A percentile compares a stretch with the other conserved stretches of the same genome.
phyloP scores from a whole-genome alignment of 2,113 vertebrate species.

The Acanthochromis polyacanthus region DNA sequence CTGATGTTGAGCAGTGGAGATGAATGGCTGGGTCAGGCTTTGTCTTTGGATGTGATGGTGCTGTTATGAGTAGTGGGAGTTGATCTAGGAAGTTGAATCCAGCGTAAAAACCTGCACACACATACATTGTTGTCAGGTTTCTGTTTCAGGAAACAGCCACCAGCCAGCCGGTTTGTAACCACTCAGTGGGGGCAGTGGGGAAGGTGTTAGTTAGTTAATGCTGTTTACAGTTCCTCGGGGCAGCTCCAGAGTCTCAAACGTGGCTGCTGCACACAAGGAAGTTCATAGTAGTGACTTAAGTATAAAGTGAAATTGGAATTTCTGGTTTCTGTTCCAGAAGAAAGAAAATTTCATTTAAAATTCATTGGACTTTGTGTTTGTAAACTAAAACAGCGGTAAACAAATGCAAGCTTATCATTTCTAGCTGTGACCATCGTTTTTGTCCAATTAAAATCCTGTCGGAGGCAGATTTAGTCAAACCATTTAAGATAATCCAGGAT shows the following conservation, averaged over 20 bases:
- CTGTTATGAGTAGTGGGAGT: conserved; percentile 42
- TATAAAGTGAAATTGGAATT: background rate
- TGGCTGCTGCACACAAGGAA: background rate
- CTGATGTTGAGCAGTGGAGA: conserved; percentile 17
- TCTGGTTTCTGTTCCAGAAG: background rate
- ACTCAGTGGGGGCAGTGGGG: background rate
- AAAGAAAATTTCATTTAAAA: background rate
- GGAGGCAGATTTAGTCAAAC: no score
- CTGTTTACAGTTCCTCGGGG: conserved; percentile 60
- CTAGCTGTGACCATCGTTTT: no score
- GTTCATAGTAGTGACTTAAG: background rate
- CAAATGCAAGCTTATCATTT: no score
- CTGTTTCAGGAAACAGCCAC: conserved; percentile 41
- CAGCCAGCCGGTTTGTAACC: conserved; percentile 48
- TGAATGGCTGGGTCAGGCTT: conserved; percentile 35
- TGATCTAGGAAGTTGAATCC: conserved; percentile 37
- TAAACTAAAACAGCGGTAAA: no score
- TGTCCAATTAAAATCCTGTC: no score
- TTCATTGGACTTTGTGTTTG: background rate
- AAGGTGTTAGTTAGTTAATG: conserved; percentile 51
- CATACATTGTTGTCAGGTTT: conserved; percentile 24
- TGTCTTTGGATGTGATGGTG: conserved; percentile 40
- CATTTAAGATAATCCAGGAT: no score
- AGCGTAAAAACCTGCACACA: conserved; percentile 6
- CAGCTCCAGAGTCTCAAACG: conserved; percentile 14